A percentile compares a stretch with the other conserved stretches of the same genome.
Evolutionary conservation across 2,888 invertebrate species (phyloP).

Genomic region (Notodonta ziczac): DNA sequence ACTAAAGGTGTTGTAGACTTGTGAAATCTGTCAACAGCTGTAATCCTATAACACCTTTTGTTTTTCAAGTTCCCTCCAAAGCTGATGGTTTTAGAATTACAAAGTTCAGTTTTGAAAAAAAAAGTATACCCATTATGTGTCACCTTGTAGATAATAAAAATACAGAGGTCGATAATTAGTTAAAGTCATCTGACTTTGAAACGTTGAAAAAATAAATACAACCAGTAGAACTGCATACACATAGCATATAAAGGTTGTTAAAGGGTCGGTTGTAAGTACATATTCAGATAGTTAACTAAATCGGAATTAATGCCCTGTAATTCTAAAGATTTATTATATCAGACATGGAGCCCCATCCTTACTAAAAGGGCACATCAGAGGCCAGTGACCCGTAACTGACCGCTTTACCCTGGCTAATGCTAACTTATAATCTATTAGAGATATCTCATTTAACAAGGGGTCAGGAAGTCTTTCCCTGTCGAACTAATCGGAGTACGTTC

Average conservation of each 20-base stretch:
- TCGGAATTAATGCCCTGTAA: background rate
- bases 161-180: background rate
- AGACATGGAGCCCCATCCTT: background rate
- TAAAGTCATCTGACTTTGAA: background rate
- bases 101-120: no score
- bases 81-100: no score
- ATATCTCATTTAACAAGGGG: conserved; percentile 1
- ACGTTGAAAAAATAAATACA: background rate
- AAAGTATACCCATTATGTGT: no score
- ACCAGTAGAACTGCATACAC: no score
- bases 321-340: background rate
- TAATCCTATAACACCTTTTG: no score
- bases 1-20: no score
- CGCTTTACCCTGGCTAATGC: conserved; percentile 13
- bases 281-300: no score
- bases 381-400: conserved; percentile 12
- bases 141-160: background rate
- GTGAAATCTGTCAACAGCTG: no score
- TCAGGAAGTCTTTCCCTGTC: background rate
- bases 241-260: no score
- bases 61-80: no score
- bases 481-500: background rate
- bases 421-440: background rate
- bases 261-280: no score
- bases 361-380: background rate